Base-by-base conservation (phyloP, 2,797 vertebrate genomes). In the Monodelphis domestica region DNA sequence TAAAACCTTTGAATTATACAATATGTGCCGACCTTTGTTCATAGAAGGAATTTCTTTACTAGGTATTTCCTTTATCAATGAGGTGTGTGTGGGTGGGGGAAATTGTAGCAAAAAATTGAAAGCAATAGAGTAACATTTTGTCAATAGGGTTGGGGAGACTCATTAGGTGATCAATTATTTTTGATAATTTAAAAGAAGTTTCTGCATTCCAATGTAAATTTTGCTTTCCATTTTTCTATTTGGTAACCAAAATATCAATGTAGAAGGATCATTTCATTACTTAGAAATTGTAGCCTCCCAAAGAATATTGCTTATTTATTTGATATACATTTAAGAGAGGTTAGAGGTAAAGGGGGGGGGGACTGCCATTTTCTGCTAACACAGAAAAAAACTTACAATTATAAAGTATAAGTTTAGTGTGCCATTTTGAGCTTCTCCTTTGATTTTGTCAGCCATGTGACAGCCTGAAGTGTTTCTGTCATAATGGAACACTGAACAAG, bases 351-450 rank as follows among this genome's bases (percentile, higher is more conserved):
- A 53, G 10, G 89, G 52, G 89, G n/a, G 90, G 92, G 54, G 54
- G 90, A n/a, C 53, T 88, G 11, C 89, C 55, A 5, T 54, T 53
- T 45, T 55, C 21, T 93, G 87, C 93, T 50, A 89, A 59, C 45
- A 92, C 0, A 5, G 57, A 89, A 89, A 17, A 63, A 78, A 87
- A 29, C 56, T 21, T 78, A 21, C 38, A 59, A 51, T 3, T 55
- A 30, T 38, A 57, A 78, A 53, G 56, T 89, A 45, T 33, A 95
- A 97, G 30, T 33, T 91, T 90, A 93, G 91, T 30, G 1, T 91
- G 87, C 33, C 50, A 53, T 38, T 89, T 90, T 53, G 57, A 91
- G 59, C 30, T 92, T 89, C 94, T 63, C 84, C 5, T 70, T 54
- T 88, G 91, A 93, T 84, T 12, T 12, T 91, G 90, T 24, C 28